These are phyloP conservation scores for Panonychus citri DNA, from an alignment of 1,140 invertebrate species.

Conservation along the genomic window DNA sequence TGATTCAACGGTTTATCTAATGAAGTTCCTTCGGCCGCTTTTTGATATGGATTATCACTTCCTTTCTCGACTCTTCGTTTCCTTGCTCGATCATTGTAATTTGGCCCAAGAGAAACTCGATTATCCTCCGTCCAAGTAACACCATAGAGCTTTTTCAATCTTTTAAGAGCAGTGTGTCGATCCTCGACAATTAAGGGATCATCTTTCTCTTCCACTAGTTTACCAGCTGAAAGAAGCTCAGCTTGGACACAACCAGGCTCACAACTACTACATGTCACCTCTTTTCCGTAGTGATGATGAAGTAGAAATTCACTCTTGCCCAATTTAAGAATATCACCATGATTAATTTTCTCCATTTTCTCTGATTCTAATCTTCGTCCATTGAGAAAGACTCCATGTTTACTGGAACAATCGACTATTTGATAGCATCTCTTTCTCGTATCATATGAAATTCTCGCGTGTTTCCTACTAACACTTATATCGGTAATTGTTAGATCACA, in stretches of 20 bases:
- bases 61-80: constrained; percentile 45
- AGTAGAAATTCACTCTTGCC: constrained; percentile 50
- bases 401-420: constrained; percentile 50
- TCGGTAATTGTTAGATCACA: constrained; percentile 46
- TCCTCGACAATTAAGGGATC: background rate
- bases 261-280: constrained; percentile 58
- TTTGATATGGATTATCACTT: constrained; percentile 52
- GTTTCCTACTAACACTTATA: constrained; percentile 54
- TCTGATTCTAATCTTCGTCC: constrained; percentile 38
- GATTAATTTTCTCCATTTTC: constrained; percentile 28
- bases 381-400: constrained; percentile 66
- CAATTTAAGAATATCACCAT: constrained; percentile 41
- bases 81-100: constrained; percentile 53
- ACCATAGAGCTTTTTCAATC: constrained; percentile 10
- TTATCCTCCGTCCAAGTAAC: constrained; percentile 4
- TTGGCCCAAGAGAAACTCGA: background rate
- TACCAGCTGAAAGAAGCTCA: background rate
- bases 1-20: constrained; percentile 45
- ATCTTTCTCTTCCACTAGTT: background rate
- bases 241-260: constrained; percentile 19
- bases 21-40: constrained; percentile 41
- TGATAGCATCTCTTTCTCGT: constrained; percentile 28
- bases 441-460: constrained; percentile 34
- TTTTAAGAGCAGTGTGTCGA: background rate
- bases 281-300: constrained; percentile 57